A percentile compares a stretch with the other conserved stretches of the same genome.
Evolutionary conservation across 2,888 invertebrate species (phyloP).

Genomic region (Nebria salina): DNA sequence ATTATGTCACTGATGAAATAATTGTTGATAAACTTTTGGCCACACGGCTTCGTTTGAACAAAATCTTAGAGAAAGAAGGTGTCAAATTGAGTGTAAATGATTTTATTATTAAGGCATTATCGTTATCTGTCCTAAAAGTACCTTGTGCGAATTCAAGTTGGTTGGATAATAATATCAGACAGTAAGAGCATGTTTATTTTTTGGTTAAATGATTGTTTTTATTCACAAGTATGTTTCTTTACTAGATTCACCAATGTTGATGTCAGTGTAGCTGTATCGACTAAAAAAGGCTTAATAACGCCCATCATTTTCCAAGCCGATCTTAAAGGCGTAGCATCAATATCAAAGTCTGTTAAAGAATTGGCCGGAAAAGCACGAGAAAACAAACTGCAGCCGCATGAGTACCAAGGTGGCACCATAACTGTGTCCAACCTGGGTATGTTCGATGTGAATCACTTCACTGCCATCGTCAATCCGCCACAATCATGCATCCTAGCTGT

Average conservation of each 20-base stretch:
- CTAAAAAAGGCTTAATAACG: constrained; percentile 93
- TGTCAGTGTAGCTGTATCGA: constrained; percentile 96
- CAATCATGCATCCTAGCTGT: constrained; percentile 94
- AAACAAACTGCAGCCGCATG: constrained; percentile 89
- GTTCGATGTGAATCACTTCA: constrained; percentile 89
- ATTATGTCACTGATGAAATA: constrained; percentile 89
- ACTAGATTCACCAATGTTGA: constrained; percentile 88
- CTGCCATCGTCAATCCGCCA: constrained; percentile 96
- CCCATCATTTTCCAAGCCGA: constrained; percentile 95
- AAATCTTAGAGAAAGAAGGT: constrained; percentile 78
- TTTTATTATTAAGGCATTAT: constrained; percentile 94
- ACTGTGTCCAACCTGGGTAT: constrained; percentile 95
- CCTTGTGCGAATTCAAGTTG: constrained; percentile 96
- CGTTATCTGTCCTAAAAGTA: constrained; percentile 87
- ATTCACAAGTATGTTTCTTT: background rate
- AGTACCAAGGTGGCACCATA: constrained; percentile 97
- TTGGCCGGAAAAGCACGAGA: constrained; percentile 88
- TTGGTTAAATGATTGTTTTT: background rate
- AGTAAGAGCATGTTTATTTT: constrained; percentile 70
- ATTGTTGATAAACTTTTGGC: constrained; percentile 83
- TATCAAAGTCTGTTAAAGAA: constrained; percentile 80
- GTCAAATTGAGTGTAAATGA: constrained; percentile 95
- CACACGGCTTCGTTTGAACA: constrained; percentile 82
- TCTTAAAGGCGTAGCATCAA: constrained; percentile 85
- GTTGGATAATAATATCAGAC: constrained; percentile 92